phyloP scores from a whole-genome alignment of 2,113 vertebrate species.

The Acrocephalus arundinaceus region DNA sequence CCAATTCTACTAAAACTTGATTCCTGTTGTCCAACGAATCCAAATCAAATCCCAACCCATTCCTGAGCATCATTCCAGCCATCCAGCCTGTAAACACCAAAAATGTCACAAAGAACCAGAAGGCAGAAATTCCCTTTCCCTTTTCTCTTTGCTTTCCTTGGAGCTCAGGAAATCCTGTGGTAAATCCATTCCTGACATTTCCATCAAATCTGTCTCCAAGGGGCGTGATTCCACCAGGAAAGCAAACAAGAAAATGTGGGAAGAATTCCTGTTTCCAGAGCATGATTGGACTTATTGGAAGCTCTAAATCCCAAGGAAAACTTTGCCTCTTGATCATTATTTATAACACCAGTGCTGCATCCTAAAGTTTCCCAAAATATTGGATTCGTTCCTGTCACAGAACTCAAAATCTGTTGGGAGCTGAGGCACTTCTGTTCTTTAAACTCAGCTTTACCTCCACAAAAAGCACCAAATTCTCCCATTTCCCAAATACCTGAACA shows the following conservation, averaged over 20 bases:
- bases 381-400: not conserved
- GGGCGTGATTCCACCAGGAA: not conserved
- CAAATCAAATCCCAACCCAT: not conserved
- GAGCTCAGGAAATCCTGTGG: not conserved
- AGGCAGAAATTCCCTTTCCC: not conserved
- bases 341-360: not conserved
- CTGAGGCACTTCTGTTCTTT: not conserved
- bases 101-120: not conserved
- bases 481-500: not conserved
- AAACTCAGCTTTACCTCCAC: not conserved
- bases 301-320: not conserved
- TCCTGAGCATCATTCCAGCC: not conserved
- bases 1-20: not conserved
- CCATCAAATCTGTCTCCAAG: not conserved
- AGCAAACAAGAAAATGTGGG: not conserved
- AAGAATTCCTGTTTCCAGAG: not conserved
- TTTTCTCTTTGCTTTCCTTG: not conserved
- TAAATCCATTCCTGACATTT: not conserved
- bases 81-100: not conserved
- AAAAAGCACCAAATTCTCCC: not conserved
- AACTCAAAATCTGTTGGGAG: not conserved
- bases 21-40: not conserved
- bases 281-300: not conserved
- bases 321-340: not conserved
- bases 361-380: not conserved